These are phyloP conservation scores for Tyria jacobaeae DNA, from an alignment of 2,888 invertebrate species.

Conservation along the genomic window DNA sequence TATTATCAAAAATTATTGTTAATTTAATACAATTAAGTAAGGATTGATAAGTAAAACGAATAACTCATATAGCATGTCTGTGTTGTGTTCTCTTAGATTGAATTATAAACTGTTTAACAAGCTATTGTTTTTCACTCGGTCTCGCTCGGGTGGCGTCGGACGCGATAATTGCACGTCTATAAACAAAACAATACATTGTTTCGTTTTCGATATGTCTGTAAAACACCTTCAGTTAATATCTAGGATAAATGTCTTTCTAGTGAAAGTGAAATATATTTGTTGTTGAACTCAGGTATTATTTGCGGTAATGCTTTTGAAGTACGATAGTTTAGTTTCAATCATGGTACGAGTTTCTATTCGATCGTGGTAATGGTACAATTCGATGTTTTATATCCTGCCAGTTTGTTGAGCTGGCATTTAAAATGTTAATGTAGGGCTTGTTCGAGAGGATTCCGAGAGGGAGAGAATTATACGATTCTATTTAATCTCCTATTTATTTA, in stretches of 20 bases:
- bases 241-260: neutral
- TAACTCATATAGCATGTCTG: conserved; percentile 34
- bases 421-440: no score
- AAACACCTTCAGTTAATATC: neutral
- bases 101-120: conserved; percentile 58
- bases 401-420: no score
- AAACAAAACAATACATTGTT: conserved; percentile 19
- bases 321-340: no score
- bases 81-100: conserved; percentile 43
- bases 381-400: no score
- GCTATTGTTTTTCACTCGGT: conserved; percentile 59
- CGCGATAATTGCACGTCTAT: conserved; percentile 15
- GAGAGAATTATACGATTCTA: no score
- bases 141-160: conserved; percentile 22
- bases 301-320: no score
- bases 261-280: neutral
- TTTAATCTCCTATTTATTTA: no score
- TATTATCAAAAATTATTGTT: no score
- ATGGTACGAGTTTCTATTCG: no score
- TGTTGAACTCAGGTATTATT: no score
- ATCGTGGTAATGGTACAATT: no score
- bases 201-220: conserved; percentile 6
- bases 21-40: neutral
- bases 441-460: no score
- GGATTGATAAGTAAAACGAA: conserved; percentile 19